These are phyloP conservation scores for Ochropleura plecta DNA, from an alignment of 2,888 invertebrate genomes.

Conservation along the genomic window DNA sequence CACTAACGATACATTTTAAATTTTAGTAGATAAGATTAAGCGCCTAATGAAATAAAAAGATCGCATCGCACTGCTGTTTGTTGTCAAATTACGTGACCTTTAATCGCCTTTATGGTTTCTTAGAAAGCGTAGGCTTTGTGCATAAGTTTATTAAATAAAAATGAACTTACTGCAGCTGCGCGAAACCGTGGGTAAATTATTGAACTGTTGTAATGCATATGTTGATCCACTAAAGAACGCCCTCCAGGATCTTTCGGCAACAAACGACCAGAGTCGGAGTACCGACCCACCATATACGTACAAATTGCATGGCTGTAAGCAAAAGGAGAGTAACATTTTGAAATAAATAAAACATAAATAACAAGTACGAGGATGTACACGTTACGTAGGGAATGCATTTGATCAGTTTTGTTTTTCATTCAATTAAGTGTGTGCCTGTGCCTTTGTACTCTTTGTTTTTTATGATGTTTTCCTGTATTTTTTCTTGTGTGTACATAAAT, in stretches of 20 bases:
- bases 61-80: background rate
- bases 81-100: background rate
- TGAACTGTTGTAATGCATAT: slow-evolving; percentile 77
- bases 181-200: slow-evolving; percentile 78
- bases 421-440: no score
- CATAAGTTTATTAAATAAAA: slow-evolving; percentile 8
- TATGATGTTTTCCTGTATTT: no score
- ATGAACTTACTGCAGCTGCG: slow-evolving; percentile 75
- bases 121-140: background rate
- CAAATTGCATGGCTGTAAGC: slow-evolving; percentile 79
- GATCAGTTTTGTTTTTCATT: background rate
- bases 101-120: background rate
- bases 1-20: background rate
- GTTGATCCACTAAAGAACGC: slow-evolving; percentile 76
- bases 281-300: slow-evolving; percentile 77
- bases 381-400: background rate
- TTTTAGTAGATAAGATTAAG: background rate
- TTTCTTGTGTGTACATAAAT: no score
- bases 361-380: background rate
- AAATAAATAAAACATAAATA: background rate
- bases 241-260: slow-evolving; percentile 77
- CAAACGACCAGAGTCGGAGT: slow-evolving; percentile 68
- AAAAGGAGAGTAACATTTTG: background rate
- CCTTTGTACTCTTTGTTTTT: no score
- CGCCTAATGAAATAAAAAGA: background rate